phyloP scores from a whole-genome alignment of 2,113 vertebrate genomes.

The Actinemys pallida region DNA sequence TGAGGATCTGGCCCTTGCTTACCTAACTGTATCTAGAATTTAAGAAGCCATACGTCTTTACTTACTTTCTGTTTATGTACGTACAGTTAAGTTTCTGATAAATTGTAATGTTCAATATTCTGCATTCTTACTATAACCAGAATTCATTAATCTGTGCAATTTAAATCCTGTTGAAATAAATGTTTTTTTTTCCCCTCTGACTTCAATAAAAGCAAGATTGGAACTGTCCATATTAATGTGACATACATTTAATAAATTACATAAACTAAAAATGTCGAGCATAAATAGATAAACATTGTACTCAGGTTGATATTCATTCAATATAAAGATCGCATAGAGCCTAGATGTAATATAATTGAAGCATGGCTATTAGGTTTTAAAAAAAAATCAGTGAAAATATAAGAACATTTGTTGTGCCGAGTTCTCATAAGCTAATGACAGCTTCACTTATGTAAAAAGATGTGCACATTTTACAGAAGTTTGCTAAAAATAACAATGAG shows the following conservation, averaged over 20 bases:
- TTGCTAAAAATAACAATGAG: constrained; percentile 28
- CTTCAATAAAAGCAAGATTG: neutral
- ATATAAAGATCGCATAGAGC: neutral
- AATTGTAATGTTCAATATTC: neutral
- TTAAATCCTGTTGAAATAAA: neutral
- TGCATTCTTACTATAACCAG: neutral
- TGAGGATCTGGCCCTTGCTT: neutral
- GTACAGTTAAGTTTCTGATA: neutral
- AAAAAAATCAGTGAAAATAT: constrained; percentile 33
- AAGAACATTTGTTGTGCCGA: constrained; percentile 22
- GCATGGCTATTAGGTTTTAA: constrained; percentile 29
- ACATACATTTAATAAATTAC: neutral
- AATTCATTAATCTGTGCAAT: neutral
- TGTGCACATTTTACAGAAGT: constrained; percentile 51
- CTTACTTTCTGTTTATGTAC: neutral
- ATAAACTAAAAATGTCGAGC: neutral
- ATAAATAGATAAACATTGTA: neutral
- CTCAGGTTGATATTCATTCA: constrained; percentile 5
- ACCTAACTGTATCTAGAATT: neutral
- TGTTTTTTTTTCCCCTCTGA: neutral
- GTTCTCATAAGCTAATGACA: constrained; percentile 55
- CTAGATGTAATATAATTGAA: constrained; percentile 19
- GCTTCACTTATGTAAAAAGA: constrained; percentile 61
- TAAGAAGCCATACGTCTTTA: neutral
- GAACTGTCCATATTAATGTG: neutral